Base-by-base conservation (phyloP, 2,888 invertebrate species). In the Drepana falcataria region DNA sequence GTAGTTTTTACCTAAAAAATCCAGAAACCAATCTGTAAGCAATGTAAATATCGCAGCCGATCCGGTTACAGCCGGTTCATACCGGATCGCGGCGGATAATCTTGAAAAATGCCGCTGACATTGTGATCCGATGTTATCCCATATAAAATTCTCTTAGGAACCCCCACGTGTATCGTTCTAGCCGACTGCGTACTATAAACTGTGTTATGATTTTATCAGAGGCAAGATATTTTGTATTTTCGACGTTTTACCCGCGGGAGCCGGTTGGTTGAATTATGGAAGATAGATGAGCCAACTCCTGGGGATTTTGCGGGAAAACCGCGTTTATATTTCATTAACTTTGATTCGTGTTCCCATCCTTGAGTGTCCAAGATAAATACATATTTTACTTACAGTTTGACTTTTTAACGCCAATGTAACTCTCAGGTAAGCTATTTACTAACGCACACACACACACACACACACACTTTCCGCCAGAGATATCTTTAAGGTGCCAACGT, bases 61-160 rank as follows among this genome's bases (percentile, higher is more conserved):
- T 53, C 51, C 61, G 64, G 61, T 58, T 64, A 41, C 49, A 62
- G 60, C 63, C 35, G 59, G 51, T 57, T 58, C 55, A 59, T 59
- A 63, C 60, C 58, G 57, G 54, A 49, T 48, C 55, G 55, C 49
- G 51, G 48, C 6, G 53, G 57, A 57, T 57, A 49, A 57, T 54
- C 57, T 44, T 54, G 48, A 53, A 53, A 54, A 54, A 57, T 57
- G 52, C 41, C 52, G 40, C 51, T 35, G 44, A 47, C 49, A 53
- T 48, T 54, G 49, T 54, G 35, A 48, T 48, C 48, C 48, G 37
- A 48, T 37, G 48, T 53, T 40, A 48, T 53, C 37, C 54, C 35
- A 49, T 56, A 56, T 53, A 56, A 56, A 56, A 51, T 53, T 51
- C 53, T 51, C 37, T 21, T 35, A 51, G 37, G 49, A 6, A 49